Percentiles rank a stretch among this genome's conserved stretches.
These are phyloP conservation scores for Terebella lapidaria DNA, from an alignment of 2,888 invertebrate genomes.

Conservation along the genomic window DNA sequence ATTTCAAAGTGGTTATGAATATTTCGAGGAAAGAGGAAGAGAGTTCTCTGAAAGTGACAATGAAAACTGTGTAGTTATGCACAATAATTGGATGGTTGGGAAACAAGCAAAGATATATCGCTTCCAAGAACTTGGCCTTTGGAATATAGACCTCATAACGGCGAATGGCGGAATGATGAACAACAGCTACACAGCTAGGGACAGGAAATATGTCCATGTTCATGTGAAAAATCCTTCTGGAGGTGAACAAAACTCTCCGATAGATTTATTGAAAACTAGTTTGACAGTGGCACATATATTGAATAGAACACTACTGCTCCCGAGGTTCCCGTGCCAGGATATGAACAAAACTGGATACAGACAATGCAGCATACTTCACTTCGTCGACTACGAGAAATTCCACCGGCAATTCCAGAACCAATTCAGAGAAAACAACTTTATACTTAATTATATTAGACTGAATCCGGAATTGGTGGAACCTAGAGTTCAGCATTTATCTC, in stretches of 20 bases:
- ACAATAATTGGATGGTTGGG: conserved; percentile 2
- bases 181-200: background rate
- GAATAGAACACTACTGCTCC: background rate
- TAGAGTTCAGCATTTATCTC: too few relatives aligned
- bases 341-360: too few relatives aligned
- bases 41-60: background rate
- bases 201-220: background rate
- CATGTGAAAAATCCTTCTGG: too few relatives aligned
- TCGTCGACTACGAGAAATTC: too few relatives aligned
- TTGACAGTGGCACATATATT: background rate
- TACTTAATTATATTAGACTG: too few relatives aligned
- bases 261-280: background rate
- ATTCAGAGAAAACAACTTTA: too few relatives aligned
- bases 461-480: too few relatives aligned
- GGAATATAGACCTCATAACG: background rate
- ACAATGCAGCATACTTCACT: too few relatives aligned
- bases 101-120: background rate
- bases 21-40: background rate
- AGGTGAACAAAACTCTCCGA: background rate
- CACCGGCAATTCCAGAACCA: too few relatives aligned
- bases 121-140: background rate
- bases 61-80: background rate
- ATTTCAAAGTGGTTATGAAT: background rate
- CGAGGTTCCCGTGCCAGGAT: too few relatives aligned
- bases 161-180: background rate